Conservation (phyloP, 35 echinoderm and acorn worm species). For the Acanthaster planci region DNA sequence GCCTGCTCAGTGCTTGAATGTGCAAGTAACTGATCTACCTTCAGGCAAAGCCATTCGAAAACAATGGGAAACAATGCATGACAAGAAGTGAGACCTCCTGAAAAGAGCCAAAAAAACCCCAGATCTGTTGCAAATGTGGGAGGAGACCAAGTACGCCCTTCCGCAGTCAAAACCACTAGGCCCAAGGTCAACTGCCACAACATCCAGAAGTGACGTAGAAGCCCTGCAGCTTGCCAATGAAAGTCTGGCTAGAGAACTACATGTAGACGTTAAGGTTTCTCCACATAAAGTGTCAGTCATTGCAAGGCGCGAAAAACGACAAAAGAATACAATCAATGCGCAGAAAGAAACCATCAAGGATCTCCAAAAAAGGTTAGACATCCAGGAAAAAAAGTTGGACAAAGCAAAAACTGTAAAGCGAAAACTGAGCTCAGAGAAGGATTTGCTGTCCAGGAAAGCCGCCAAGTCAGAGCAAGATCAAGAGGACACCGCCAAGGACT, state of each 20-base stretch:
- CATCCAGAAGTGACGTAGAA: neutral
- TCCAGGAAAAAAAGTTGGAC: neutral
- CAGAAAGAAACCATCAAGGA: conserved; percentile 13
- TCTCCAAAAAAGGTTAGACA: neutral
- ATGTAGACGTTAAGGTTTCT: neutral
- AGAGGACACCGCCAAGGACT: neutral
- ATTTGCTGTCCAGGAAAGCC: neutral
- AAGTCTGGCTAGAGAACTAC: conserved; percentile 6
- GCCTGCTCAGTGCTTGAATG: no score
- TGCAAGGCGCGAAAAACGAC: neutral
- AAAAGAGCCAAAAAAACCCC: neutral
- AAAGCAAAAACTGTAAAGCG: conserved; percentile 2
- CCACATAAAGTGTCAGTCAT: conserved; percentile 6
- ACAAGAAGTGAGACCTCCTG: neutral
- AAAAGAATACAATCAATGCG: neutral
- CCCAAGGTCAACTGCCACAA: neutral
- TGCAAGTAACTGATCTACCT: no score
- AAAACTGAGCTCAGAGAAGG: neutral
- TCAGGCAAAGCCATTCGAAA: neutral
- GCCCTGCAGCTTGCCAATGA: conserved; percentile 11
- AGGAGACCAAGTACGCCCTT: no score
- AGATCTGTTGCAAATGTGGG: neutral
- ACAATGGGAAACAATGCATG: conserved; percentile 15
- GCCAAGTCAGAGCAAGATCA: neutral
- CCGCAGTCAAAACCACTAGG: neutral